Evolutionary conservation across 1,140 invertebrate genomes (phyloP), one percentile per base, ranked within the genome.

Genomic region (Calephelis nemesis): DNA sequence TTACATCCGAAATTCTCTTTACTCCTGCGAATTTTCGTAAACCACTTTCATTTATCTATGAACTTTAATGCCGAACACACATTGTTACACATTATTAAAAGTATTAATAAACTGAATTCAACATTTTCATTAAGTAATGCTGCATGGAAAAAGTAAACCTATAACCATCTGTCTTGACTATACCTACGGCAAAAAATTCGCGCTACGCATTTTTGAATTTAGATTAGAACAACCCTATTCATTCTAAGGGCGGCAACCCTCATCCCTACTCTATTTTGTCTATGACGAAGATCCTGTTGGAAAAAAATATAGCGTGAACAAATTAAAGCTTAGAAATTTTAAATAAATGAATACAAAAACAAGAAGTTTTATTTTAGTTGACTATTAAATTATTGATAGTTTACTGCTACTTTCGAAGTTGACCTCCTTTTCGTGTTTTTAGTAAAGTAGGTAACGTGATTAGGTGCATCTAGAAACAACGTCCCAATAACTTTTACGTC

Each of bases 381-480:
- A 52, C 42, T 30, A 30, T 30, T 30, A 30, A 65, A 45, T 13
- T 19, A 9, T 15, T 63, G 1, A 4, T 47, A 63, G 42, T 19
- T 54, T 47, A 19, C 11, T 47, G 67, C 72, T 79, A 85, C 85
- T 87, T 87, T 87, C 84, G 76, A 82, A 84, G 82, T 77, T 82
- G 81, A 83, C 85, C 82, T 84, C 79, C 73, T 78, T 82, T 75
- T 68, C 50, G 12, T 40, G 54, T 60, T 60, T 12, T 60, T 9
- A 58, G 5, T 39, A 19, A 19, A 30, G 30, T n/a, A 39, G 12
- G 11, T 60, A 30, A 11, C 10, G 10, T 39, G 54, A 6, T 11
- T 39, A 60, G 39, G 39, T 45, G 7, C 54, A 39, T 60, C 54
- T 60, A 40, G 54, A 40, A 58, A 39, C 52, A 9, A 39, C 15